phyloP scores from a whole-genome alignment of 1,140 invertebrate species.

The Rhagoletis pomonella region DNA sequence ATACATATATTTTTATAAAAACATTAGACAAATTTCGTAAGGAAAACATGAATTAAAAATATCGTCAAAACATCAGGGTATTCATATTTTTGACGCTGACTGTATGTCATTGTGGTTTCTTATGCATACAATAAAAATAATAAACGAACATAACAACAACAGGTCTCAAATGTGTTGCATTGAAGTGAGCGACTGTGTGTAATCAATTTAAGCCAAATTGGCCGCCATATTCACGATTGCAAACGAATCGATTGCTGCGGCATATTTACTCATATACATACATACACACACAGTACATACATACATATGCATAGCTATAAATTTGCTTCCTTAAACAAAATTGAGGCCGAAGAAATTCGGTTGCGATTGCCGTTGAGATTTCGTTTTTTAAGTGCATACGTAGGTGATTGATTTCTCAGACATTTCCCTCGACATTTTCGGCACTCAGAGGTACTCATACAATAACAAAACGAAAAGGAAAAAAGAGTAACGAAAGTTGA shows the following conservation, averaged over 20 bases:
- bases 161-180: not conserved
- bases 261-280: too few relatives aligned
- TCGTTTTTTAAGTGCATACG: slow-evolving; percentile 32
- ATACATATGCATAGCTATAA: not conserved
- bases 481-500: not conserved
- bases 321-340: not conserved
- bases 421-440: slow-evolving; percentile 17
- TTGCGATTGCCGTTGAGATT: slow-evolving; percentile 49
- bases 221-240: not conserved
- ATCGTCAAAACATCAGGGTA: too few relatives aligned
- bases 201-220: slow-evolving; percentile 37
- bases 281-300: not conserved
- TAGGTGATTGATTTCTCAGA: slow-evolving; percentile 36
- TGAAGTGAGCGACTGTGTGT: not conserved
- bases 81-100: too few relatives aligned
- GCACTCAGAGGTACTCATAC: not conserved
- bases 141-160: not conserved
- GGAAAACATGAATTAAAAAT: too few relatives aligned
- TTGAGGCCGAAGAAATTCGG: not conserved
- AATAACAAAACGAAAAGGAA: too few relatives aligned
- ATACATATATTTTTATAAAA: too few relatives aligned
- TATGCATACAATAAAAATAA: not conserved
- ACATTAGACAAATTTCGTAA: too few relatives aligned
- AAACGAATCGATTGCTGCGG: too few relatives aligned
- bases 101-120: not conserved